These are phyloP conservation scores for Eueides isabella DNA, from an alignment of 1,140 invertebrate genomes.

Conservation along the genomic window DNA sequence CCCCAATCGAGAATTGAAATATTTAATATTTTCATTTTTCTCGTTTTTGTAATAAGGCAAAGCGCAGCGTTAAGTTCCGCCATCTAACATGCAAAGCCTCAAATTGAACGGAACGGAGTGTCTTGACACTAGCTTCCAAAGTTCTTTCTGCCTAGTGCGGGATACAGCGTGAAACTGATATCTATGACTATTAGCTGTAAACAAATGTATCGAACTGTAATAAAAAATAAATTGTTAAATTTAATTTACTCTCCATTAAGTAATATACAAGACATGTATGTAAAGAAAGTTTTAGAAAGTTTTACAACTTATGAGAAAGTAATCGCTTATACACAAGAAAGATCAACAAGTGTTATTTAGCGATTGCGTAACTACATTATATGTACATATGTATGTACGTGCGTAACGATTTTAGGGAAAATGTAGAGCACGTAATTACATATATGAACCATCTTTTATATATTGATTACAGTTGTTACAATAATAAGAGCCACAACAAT, in stretches of 20 bases:
- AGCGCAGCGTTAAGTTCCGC: no score
- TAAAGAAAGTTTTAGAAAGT: conserved; percentile 10
- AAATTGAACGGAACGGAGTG: no score
- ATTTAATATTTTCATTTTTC: no score
- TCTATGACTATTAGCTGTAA: neutral
- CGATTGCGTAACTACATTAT: neutral
- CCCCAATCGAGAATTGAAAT: no score
- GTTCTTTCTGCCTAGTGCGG: no score
- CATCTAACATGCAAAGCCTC: no score
- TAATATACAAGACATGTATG: neutral
- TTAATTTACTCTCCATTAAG: neutral
- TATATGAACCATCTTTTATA: neutral
- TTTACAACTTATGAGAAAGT: neutral
- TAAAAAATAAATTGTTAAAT: neutral
- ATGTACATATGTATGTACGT: no score
- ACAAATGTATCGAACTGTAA: neutral
- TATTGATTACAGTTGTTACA: neutral
- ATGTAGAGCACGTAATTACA: neutral
- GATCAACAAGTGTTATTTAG: conserved; percentile 1
- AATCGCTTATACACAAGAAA: neutral
- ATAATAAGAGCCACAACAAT: neutral
- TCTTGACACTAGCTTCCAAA: no score
- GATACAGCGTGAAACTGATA: no score
- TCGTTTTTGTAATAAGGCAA: no score
- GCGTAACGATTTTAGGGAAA: neutral